A percentile compares a stretch with the other conserved stretches of the same genome.
These are phyloP conservation scores for Drosophila pallidifrons DNA, from an alignment of 1,140 invertebrate genomes.

Conservation along the genomic window DNA sequence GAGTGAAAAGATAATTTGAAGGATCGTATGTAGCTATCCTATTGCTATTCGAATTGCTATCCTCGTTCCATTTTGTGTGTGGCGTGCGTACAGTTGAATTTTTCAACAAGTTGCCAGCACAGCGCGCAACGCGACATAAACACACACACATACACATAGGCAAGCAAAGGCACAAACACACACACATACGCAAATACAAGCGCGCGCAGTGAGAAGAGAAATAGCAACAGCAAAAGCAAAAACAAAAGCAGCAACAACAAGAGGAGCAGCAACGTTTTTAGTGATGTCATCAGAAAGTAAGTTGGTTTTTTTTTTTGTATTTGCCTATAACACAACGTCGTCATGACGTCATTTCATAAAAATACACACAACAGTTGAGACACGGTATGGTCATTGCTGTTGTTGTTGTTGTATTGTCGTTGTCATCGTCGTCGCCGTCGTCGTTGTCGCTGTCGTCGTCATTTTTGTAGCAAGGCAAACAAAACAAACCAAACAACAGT, in stretches of 20 bases:
- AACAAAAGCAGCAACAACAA: constrained; percentile 43
- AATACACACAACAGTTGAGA: constrained; percentile 69
- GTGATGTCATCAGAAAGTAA: constrained; percentile 84
- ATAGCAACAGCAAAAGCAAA: constrained; percentile 53
- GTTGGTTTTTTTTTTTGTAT: constrained; percentile 58
- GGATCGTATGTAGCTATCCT: background rate
- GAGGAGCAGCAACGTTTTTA: constrained; percentile 74
- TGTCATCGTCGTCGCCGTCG: constrained; percentile 42
- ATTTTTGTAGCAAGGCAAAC: constrained; percentile 53
- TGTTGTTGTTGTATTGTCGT: constrained; percentile 47
- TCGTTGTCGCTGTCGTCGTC: constrained; percentile 54
- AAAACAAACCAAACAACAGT: constrained; percentile 62
- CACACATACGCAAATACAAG: constrained; percentile 11
- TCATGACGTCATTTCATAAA: constrained; percentile 83
- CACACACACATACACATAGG: constrained; percentile 19
- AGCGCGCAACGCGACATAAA: constrained; percentile 54
- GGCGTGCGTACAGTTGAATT: constrained; percentile 58
- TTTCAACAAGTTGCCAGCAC: constrained; percentile 62
- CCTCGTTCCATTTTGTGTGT: constrained; percentile 18
- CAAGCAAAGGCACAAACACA: background rate
- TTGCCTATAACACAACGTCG: constrained; percentile 56
- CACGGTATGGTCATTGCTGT: constrained; percentile 35
- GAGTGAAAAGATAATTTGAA: background rate
- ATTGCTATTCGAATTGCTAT: background rate
- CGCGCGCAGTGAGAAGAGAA: constrained; percentile 42